Evolutionary conservation across 1,140 invertebrate species (phyloP).

Genomic region (Bombus waltoni): DNA sequence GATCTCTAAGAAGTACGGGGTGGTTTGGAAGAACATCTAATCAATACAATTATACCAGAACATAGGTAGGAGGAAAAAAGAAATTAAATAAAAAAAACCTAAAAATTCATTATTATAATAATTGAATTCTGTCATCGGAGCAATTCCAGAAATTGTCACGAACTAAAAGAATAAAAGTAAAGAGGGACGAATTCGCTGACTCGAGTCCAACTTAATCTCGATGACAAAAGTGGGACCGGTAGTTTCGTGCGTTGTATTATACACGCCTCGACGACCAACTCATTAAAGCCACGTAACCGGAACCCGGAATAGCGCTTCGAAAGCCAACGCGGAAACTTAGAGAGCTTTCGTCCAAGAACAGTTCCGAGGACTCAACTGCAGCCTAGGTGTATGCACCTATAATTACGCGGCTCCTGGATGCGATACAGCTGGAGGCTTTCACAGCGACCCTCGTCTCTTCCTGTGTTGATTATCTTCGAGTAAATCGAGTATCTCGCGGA

Average conservation of each 20-base stretch:
- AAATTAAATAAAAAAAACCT: not conserved
- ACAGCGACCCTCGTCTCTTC: not conserved
- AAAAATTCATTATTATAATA: not conserved
- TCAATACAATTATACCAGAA: too few species aligned
- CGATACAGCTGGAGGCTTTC: conserved; percentile 18
- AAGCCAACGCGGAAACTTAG: conserved; percentile 35
- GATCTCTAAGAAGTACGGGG: too few species aligned
- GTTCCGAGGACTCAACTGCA: not conserved
- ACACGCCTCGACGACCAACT: conserved; percentile 56
- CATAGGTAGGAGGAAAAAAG: too few species aligned
- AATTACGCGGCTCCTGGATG: conserved; percentile 37
- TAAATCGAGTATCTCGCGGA: conserved; percentile 27
- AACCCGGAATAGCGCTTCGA: conserved; percentile 54
- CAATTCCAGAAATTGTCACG: not conserved
- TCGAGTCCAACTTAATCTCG: conserved; percentile 26
- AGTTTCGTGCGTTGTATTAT: conserved; percentile 59
- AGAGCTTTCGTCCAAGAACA: conserved; percentile 32
- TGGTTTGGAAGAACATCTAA: too few species aligned
- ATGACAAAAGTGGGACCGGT: conserved; percentile 51
- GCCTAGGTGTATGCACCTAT: conserved; percentile 26
- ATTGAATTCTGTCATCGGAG: not conserved
- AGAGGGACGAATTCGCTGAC: not conserved
- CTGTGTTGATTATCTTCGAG: conserved; percentile 37
- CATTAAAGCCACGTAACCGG: conserved; percentile 62
- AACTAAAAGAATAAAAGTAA: not conserved